Evolutionary conservation across 2,113 vertebrate genomes (phyloP).

Genomic region (Pseudorasbora parva): DNA sequence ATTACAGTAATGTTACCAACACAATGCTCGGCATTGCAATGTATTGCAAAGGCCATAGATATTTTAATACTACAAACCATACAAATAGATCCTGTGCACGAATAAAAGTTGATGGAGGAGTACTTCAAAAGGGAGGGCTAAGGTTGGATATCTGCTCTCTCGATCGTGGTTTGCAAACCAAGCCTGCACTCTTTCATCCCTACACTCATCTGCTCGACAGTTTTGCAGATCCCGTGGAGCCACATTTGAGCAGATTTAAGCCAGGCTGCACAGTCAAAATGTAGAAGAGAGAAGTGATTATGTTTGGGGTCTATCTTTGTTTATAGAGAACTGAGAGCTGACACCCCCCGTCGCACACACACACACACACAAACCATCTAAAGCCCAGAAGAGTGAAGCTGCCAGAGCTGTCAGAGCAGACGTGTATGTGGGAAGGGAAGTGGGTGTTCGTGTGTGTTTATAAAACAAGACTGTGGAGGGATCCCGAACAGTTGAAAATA

Average conservation of each 20-base stretch:
- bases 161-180: not conserved
- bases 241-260: conserved; percentile 4
- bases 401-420: conserved; percentile 47
- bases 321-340: conserved; percentile 19
- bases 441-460: conserved; percentile 41
- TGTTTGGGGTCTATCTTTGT: conserved; percentile 30
- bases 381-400: conserved; percentile 39
- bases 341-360: not conserved
- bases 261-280: conserved; percentile 10
- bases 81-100: not conserved
- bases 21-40: conserved; percentile 8
- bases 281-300: conserved; percentile 24
- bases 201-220: not conserved
- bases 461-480: conserved; percentile 46
- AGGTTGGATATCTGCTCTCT: not conserved
- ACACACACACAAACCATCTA: not conserved
- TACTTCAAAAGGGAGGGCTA: not conserved
- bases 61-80: conserved; percentile 16
- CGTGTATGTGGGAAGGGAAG: conserved; percentile 34
- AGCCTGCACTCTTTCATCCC: not conserved
- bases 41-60: not conserved
- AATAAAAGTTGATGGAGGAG: not conserved
- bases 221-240: not conserved
- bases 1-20: not conserved
- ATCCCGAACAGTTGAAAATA: conserved; percentile 47